Evolutionary conservation across 2,113 vertebrate species (phyloP).

Genomic region (Phalacrocorax pelagicus): DNA sequence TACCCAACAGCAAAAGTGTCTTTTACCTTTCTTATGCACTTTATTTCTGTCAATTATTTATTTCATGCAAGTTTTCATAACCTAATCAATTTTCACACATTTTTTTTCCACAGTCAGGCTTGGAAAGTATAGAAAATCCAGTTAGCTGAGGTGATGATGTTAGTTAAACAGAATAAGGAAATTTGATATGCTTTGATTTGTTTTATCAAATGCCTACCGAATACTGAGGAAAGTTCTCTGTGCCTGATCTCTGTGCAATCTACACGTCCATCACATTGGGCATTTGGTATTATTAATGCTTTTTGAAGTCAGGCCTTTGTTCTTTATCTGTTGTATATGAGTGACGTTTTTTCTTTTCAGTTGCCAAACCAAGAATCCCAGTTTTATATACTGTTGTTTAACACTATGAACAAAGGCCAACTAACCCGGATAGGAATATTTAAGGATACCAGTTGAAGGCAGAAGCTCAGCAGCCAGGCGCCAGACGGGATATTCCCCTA

Average conservation of each 20-base stretch:
- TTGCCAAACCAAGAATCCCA: neutral
- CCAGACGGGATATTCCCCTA: neutral
- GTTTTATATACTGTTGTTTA: neutral
- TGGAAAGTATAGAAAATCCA: neutral
- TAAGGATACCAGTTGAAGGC: neutral
- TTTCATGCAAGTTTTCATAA: conserved; percentile 23
- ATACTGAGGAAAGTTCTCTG: neutral
- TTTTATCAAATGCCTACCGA: neutral
- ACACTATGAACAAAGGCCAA: neutral
- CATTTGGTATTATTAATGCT: neutral
- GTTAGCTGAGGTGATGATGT: neutral
- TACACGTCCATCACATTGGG: neutral
- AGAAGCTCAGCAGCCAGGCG: neutral
- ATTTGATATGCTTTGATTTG: conserved; percentile 1
- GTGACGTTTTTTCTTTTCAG: neutral
- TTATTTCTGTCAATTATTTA: conserved; percentile 29
- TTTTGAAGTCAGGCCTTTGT: conserved; percentile 15
- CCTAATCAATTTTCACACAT: neutral
- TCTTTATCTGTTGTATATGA: neutral
- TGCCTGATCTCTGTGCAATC: neutral
- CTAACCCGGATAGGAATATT: neutral
- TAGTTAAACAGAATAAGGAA: neutral
- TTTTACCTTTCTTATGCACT: neutral
- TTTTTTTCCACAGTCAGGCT: conserved; percentile 2
- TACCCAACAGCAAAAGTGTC: neutral